Evolutionary conservation across 37 sponge, comb jelly and placozoan genomes (phyloP), one percentile per base, ranked within the genome.

Genomic region (Chondrosia reniformis): DNA sequence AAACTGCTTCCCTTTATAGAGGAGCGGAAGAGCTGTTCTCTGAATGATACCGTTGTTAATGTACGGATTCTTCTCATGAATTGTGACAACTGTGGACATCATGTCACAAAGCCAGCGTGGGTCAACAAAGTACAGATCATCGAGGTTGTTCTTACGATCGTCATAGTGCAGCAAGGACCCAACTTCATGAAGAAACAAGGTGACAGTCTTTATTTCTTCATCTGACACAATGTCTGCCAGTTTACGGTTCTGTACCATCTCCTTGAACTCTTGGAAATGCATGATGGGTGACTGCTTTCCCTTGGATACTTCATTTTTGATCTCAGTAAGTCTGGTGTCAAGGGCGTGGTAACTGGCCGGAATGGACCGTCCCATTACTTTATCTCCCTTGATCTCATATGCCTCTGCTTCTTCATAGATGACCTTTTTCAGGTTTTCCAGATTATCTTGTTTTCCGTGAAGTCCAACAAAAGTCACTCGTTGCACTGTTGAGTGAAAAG

Each of bases 131-230:
- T 88, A 87, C 45, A 95, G 84, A 74, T 95, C 89, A 67, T 87
- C 74, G 2, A 95, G 78, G 46, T 84, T 83, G 80, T 86, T 85
- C 39, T 83, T 86, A 5, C 92, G 63, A 67, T 95, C 95, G 63
- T 95, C 89, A 55, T 84, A 95, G 73, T 95, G 92, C 27, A 95
- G 95, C 39, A 95, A 72, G 7, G 92, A 83, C 28, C 95, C 92
- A 15, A 91, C 84, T 15, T 95, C 81, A 38, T 85, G 88, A 56
- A 91, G 79, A 77, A 95, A 95, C 32, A 85, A 71, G 31, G 89
- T 88, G 41, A 92, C 95, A 45, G 85, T 85, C 63, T 88, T 81
- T 55, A 91, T 61, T 64, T 95, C 95, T 3, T 88, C 89, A 34
- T 95, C 92, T 19, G 81, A 79, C 21, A 63, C 76, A 19, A 95